Evolutionary conservation across 2,888 invertebrate genomes (phyloP).

Genomic region (Pachymerium ferrugineum): DNA sequence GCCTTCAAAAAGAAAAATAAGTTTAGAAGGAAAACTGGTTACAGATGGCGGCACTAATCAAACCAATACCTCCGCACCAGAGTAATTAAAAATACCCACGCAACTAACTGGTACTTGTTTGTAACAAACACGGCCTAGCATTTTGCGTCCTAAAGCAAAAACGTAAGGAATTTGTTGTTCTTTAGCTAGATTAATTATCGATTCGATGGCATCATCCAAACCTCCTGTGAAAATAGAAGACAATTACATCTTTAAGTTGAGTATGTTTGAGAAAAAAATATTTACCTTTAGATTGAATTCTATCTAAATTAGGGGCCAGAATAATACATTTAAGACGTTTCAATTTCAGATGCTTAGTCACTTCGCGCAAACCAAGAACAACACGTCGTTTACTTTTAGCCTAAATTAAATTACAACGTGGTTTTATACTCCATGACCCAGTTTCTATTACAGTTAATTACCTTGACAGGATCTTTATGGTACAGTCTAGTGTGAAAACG

Average conservation of each 20-base stretch:
- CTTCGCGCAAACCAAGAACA: conserved; percentile 60
- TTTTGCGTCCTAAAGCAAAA: conserved; percentile 56
- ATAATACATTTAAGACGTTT: conserved; percentile 58
- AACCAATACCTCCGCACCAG: conserved; percentile 54
- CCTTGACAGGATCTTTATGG: conserved; percentile 58
- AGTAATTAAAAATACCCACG: conserved; percentile 58
- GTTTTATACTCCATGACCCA: neutral
- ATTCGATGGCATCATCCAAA: conserved; percentile 54
- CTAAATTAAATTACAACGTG: conserved; percentile 35
- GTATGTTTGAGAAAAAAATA: neutral
- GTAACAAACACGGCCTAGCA: conserved; percentile 55
- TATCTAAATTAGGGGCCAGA: conserved; percentile 60
- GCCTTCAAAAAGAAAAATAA: conserved; percentile 14
- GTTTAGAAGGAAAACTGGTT: neutral
- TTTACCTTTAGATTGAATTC: conserved; percentile 50
- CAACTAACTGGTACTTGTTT: conserved; percentile 59
- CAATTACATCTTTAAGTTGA: neutral
- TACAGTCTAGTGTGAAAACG: conserved; percentile 59
- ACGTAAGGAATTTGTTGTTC: conserved; percentile 55
- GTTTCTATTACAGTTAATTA: conserved; percentile 35
- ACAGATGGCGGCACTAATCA: too few species aligned
- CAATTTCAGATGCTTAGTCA: conserved; percentile 55
- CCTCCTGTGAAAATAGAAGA: conserved; percentile 50
- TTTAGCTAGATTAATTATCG: conserved; percentile 52
- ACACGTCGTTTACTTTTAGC: conserved; percentile 52